phyloP scores from a whole-genome alignment of 2,888 invertebrate genomes.

The Alitta virens region DNA sequence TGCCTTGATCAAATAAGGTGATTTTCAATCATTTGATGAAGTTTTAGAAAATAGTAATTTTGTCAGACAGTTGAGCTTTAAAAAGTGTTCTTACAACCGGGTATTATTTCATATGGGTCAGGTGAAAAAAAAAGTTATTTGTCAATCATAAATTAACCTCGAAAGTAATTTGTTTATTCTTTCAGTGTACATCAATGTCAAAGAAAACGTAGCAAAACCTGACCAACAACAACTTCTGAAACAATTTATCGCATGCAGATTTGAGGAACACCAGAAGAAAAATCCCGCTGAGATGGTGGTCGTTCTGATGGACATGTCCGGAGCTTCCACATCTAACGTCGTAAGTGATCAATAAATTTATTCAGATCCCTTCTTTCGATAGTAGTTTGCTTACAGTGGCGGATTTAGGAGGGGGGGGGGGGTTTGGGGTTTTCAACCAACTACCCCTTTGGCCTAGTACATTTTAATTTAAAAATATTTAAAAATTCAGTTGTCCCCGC shows the following conservation, averaged over 20 bases:
- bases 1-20: too few species aligned
- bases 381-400: background rate
- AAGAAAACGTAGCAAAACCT: conserved; percentile 64
- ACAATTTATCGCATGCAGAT: conserved; percentile 80
- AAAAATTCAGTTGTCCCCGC: too few species aligned
- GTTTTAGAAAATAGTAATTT: too few species aligned
- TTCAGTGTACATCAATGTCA: conserved; percentile 75
- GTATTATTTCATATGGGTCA: too few species aligned
- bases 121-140: too few species aligned
- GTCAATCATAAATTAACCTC: too few species aligned
- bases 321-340: conserved; percentile 82
- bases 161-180: too few species aligned
- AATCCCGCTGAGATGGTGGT: conserved; percentile 70
- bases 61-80: too few species aligned
- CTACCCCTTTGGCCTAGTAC: background rate
- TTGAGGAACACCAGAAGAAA: conserved; percentile 65
- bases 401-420: too few species aligned
- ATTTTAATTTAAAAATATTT: background rate
- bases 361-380: too few species aligned
- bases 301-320: conserved; percentile 86
- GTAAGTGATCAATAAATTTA: conserved; percentile 35
- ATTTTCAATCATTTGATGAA: too few species aligned
- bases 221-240: conserved; percentile 80
- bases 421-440: background rate
- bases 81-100: too few species aligned